These are phyloP conservation scores for Tychaedon coryphoeus DNA, from an alignment of 2,113 vertebrate genomes.

Conservation along the genomic window DNA sequence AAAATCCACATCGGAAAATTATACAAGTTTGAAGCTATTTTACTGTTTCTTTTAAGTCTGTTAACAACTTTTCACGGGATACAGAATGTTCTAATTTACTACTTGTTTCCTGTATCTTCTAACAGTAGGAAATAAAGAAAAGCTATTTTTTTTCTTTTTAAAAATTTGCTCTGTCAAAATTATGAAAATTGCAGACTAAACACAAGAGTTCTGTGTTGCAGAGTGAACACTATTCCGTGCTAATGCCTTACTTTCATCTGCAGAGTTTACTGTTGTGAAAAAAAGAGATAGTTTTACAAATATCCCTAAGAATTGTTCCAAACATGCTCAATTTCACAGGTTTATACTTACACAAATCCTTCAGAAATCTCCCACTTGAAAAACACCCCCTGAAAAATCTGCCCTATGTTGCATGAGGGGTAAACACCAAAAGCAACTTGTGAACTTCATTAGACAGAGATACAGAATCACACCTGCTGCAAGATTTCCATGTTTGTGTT, in stretches of 20 bases:
- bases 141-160: neutral
- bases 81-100: neutral
- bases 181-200: neutral
- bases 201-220: neutral
- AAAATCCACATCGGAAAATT: neutral
- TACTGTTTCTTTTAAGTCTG: neutral
- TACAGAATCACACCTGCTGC: neutral
- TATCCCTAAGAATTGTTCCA: neutral
- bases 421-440: neutral
- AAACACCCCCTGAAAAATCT: neutral
- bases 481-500: neutral
- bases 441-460: neutral
- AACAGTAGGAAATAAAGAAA: neutral
- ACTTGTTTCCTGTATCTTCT: neutral
- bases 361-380: neutral
- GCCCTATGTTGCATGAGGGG: neutral
- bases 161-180: neutral
- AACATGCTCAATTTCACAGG: neutral
- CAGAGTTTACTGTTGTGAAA: neutral
- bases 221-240: neutral
- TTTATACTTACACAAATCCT: neutral
- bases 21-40: neutral
- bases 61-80: neutral
- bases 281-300: neutral
- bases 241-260: neutral